Evolutionary conservation across 1,140 invertebrate species (phyloP).

Genomic region (Drosophila ficusphila): DNA sequence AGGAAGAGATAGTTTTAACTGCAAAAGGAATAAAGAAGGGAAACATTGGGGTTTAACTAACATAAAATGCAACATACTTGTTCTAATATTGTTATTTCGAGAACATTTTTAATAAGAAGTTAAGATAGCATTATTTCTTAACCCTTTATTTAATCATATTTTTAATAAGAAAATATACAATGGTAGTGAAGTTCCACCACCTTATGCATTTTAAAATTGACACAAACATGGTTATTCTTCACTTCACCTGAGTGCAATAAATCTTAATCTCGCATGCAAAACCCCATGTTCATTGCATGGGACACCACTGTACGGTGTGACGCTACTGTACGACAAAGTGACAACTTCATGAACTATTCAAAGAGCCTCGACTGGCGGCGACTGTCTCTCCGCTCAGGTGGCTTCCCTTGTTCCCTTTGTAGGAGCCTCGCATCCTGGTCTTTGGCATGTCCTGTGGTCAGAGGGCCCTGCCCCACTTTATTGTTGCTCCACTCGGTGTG

Average conservation of each 20-base stretch:
- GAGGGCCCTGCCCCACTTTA: conserved; percentile 35
- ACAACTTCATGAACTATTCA: conserved; percentile 80
- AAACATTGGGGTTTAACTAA: conserved; percentile 19
- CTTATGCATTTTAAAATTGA: too few species aligned
- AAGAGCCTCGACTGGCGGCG: conserved; percentile 28
- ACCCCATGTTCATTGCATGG: background rate
- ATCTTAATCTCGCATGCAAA: background rate
- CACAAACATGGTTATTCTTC: background rate
- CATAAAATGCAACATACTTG: too few species aligned
- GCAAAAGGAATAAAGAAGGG: background rate
- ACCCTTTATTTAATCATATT: too few species aligned
- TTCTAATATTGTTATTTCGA: too few species aligned
- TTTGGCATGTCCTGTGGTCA: conserved; percentile 57
- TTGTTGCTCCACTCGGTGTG: conserved; percentile 6
- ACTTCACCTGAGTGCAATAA: background rate
- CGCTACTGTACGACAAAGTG: conserved; percentile 55
- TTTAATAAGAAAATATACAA: too few species aligned
- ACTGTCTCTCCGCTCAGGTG: background rate
- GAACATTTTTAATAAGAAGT: too few species aligned
- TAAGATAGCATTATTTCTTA: too few species aligned
- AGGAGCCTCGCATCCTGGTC: conserved; percentile 8
- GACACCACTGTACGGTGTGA: conserved; percentile 32
- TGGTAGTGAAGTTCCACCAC: too few species aligned
- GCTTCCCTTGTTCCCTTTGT: background rate
- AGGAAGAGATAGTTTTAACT: conserved; percentile 12